Evolutionary conservation across 2,113 vertebrate genomes (phyloP), one percentile per base, ranked within the genome.

Genomic region (Canis aureus): DNA sequence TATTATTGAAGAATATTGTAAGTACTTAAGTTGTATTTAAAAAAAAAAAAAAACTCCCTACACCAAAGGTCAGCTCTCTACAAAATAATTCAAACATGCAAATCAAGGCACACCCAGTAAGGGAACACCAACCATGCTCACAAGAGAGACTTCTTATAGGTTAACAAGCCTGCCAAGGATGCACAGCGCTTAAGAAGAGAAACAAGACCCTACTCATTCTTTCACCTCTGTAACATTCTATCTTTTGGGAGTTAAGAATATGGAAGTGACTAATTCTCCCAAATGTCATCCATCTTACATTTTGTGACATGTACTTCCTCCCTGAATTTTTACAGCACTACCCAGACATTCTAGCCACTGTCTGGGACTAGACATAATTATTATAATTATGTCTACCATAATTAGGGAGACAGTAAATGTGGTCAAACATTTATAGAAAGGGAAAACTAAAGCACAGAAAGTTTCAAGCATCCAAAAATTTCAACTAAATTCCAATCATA

Each of bases 381-480:
- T 25, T 85, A 96, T 82, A 93, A 98, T 98, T 95, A 95, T 35
- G 38, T 62, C 89, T 74, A 78, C 95, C 97, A 95, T 94, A 97
- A 97, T 98, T 85, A 98, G 71, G 94, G 91, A 97, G 94, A 97
- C 60, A 82, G 91, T 22, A 98, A 97, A 94, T 94, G 81, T 17
- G 78, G 97, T 97, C 84, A 95, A 97, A 96, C 76, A 94, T 84
- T 96, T 95, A 95, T 69, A 97, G 73, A 92, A 97, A 82, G 67
- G 93, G 87, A 93, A 92, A 87, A 57, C 17, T 71, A 57, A 93
- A 95, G 78, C 38, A 53, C 1, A 69, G 43, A 96, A 95, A 97
- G 81, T 97, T 95, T 93, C 87, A 95, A 84, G 60, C 38, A 78
- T 59, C 59, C 1, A 2, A 94, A 97, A 93, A 78, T 88, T 35